Evolutionary conservation across 2,113 vertebrate genomes (phyloP), one percentile per base, ranked within the genome.

Genomic region (Pangasianodon gigas): DNA sequence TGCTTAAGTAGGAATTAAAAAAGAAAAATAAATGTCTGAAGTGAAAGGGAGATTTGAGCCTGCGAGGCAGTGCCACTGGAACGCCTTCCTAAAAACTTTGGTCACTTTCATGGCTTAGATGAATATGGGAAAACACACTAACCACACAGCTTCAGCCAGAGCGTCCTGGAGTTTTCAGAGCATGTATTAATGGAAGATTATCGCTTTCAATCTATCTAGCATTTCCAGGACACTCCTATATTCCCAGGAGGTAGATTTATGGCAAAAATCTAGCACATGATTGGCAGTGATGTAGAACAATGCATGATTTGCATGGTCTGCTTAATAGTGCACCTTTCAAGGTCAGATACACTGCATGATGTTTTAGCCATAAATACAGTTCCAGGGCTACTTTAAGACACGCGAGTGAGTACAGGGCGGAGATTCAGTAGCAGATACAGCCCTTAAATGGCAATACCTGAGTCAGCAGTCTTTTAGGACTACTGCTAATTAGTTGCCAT

Each of bases 181-280:
- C 77, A 69, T 32, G n/a, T 46, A 62, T 19, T 82, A 79, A 51
- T 37, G 58, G 74, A 79, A 44, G 54, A 85, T 60, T 58, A 32
- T 60, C 54, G 67, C 51, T 89, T 83, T 52, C 24, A 1, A 21
- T 58, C 10, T 29, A 74, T 54, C 56, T 83, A 54, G 29, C 71
- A 46, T 46, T 19, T 93, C 93, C 93, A 96, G 94, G 93, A 95
- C 91, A 93, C 93, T 91, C 92, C 92, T 94, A 95, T 94, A 95
- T 94, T 95, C 92, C 93, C 18, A 94, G 93, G 95, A 96, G 95
- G 95, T 96, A 96, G 95, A 94, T 94, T 92, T 87, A 91, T 90
- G 92, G 91, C 92, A 89, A 91, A 69, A 90, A 93, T 52, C 8
- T 75, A 82, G 48, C 56, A 89, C 87, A 83, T 79, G 58, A 85